Conservation (phyloP, 92 coral and sea anemone genomes). For the Virgularia gustaviana region DNA sequence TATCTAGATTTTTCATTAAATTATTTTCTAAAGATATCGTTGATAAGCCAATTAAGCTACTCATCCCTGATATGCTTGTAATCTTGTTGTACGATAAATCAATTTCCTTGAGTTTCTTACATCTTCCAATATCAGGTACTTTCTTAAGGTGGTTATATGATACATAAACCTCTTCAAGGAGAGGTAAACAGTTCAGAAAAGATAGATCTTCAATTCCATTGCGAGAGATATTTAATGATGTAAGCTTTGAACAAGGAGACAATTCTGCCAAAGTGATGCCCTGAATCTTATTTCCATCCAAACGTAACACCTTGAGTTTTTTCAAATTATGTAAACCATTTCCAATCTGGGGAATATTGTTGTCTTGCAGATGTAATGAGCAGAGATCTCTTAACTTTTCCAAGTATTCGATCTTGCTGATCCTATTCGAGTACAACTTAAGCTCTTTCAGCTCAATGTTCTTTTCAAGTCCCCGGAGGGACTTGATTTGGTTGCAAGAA, state of each 20-base stretch:
- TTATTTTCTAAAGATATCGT: slow-evolving; percentile 50
- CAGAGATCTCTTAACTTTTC: slow-evolving; percentile 77
- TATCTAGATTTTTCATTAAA: slow-evolving; percentile 15
- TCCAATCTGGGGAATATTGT: slow-evolving; percentile 69
- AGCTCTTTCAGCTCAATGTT: slow-evolving; percentile 76
- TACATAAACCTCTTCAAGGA: slow-evolving; percentile 84
- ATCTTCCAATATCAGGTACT: slow-evolving; percentile 79
- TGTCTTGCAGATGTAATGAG: slow-evolving; percentile 81
- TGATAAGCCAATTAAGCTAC: slow-evolving; percentile 42
- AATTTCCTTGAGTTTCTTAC: slow-evolving; percentile 80
- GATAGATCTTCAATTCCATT: slow-evolving; percentile 71
- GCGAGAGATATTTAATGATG: slow-evolving; percentile 72
- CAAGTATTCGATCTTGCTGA: slow-evolving; percentile 68
- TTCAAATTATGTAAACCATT: slow-evolving; percentile 73
- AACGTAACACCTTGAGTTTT: slow-evolving; percentile 69
- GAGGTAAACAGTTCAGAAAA: slow-evolving; percentile 73
- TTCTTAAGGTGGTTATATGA: slow-evolving; percentile 65
- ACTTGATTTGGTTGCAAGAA: slow-evolving; percentile 73
- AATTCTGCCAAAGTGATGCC: slow-evolving; percentile 65
- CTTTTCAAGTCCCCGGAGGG: slow-evolving; percentile 59
- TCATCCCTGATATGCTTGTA: slow-evolving; percentile 67
- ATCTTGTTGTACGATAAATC: slow-evolving; percentile 80
- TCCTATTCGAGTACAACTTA: slow-evolving; percentile 81
- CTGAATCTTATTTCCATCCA: slow-evolving; percentile 71
- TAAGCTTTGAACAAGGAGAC: slow-evolving; percentile 75